phyloP scores from a whole-genome alignment of 2,113 vertebrate species.

The Aspiorhynchus laticeps region DNA sequence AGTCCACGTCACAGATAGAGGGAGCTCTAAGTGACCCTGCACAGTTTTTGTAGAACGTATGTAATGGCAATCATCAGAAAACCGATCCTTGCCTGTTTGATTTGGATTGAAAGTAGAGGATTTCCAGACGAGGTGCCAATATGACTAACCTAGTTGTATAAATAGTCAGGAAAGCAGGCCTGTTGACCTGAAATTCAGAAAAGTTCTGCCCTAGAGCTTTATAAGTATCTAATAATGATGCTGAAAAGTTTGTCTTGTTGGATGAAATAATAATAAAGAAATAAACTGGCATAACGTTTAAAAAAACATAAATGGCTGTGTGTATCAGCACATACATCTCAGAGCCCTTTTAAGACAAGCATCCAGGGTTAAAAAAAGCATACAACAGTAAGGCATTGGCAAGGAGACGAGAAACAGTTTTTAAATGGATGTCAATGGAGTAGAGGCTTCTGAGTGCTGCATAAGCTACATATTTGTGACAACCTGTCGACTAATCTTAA shows the following conservation, averaged over 20 bases:
- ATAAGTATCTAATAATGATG: background rate
- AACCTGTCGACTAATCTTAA: background rate
- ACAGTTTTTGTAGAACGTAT: too few species aligned
- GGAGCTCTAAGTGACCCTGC: background rate
- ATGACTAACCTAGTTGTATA: background rate
- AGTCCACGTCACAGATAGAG: background rate
- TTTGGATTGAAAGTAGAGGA: background rate
- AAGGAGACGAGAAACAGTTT: background rate
- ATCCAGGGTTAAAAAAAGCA: background rate
- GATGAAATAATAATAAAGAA: background rate
- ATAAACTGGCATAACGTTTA: background rate
- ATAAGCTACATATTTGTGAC: background rate
- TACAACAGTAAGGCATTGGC: too few species aligned
- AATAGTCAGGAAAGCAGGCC: background rate
- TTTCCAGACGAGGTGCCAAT: background rate
- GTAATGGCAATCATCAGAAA: background rate
- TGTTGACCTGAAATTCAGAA: conserved; percentile 15
- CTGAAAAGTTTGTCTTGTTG: background rate
- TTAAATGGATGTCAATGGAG: background rate
- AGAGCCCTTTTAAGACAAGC: background rate
- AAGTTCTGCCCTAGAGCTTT: background rate
- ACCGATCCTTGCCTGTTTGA: background rate
- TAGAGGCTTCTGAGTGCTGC: background rate
- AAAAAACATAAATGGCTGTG: background rate
- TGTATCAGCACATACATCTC: background rate